Conservation (phyloP, 37 sponge, comb jelly and placozoan species). For the Cladorhizidae sp. region DNA sequence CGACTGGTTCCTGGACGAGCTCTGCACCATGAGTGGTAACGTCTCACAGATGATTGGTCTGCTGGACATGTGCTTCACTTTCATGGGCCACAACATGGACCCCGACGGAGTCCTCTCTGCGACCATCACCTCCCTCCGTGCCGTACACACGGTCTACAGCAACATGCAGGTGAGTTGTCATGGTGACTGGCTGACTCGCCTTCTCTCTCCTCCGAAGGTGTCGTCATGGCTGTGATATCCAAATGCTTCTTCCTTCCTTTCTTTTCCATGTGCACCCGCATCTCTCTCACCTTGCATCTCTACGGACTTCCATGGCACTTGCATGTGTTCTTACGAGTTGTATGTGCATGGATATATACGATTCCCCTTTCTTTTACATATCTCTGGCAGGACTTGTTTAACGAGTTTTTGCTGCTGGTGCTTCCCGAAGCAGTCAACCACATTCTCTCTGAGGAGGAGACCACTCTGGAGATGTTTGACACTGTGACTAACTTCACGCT, state of each 20-base stretch:
- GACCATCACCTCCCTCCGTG: slow-evolving; percentile 39
- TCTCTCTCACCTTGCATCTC: too few relatives aligned
- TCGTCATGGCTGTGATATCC: too few relatives aligned
- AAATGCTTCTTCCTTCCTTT: too few relatives aligned
- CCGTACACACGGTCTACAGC: slow-evolving; percentile 68
- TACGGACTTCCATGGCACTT: too few relatives aligned
- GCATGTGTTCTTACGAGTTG: too few relatives aligned
- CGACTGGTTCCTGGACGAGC: slow-evolving; percentile 98
- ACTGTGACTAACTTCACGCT: slow-evolving; percentile 42
- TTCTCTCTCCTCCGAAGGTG: too few relatives aligned
- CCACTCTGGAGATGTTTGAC: slow-evolving; percentile 66
- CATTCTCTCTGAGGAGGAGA: slow-evolving; percentile 64
- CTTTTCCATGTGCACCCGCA: too few relatives aligned
- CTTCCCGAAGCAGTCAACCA: slow-evolving; percentile 59
- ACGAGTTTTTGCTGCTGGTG: slow-evolving; percentile 51
- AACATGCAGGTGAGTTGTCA: slow-evolving; percentile 66
- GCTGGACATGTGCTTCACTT: slow-evolving; percentile 62
- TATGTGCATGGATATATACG: too few relatives aligned
- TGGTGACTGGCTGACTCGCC: too few relatives aligned
- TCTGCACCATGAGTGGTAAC: slow-evolving; percentile 93
- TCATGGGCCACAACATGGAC: slow-evolving; percentile 31
- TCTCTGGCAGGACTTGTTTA: slow-evolving; percentile 54
- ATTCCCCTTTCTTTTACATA: neutral
- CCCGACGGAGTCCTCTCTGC: slow-evolving; percentile 29
- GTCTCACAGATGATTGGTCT: slow-evolving; percentile 78